phyloP scores from a whole-genome alignment of 2,888 invertebrate genomes.

The Morpho deidamia region DNA sequence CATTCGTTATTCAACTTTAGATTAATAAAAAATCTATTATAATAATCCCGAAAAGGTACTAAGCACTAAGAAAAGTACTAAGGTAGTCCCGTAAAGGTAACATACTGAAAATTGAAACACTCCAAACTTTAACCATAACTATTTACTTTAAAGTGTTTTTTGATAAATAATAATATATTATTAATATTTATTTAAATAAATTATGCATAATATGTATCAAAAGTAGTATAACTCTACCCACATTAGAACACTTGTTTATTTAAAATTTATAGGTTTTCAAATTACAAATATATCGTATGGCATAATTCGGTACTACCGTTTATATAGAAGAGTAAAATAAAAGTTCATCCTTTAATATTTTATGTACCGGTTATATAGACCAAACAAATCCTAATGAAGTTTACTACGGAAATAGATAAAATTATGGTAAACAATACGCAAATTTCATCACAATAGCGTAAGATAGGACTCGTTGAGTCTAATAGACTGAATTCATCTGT shows the following conservation, averaged over 20 bases:
- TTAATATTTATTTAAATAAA: slow-evolving; percentile 40
- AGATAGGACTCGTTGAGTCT: neutral
- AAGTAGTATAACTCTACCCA: slow-evolving; percentile 25
- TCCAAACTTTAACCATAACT: slow-evolving; percentile 22
- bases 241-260: slow-evolving; percentile 29
- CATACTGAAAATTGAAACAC: neutral
- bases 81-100: no score
- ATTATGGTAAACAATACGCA: neutral
- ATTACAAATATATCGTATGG: slow-evolving; percentile 25
- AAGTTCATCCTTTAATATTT: neutral
- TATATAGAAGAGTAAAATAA: slow-evolving; percentile 7
- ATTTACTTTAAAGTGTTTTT: slow-evolving; percentile 17
- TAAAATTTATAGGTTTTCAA: slow-evolving; percentile 23
- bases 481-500: no score
- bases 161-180: slow-evolving; percentile 22
- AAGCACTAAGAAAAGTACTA: no score
- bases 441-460: neutral
- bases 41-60: neutral
- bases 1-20: neutral
- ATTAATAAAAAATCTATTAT: neutral
- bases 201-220: slow-evolving; percentile 28
- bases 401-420: neutral
- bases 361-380: neutral
- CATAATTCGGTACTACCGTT: slow-evolving; percentile 24
- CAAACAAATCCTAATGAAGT: slow-evolving; percentile 3